Evolutionary conservation across 2,888 invertebrate species (phyloP), one percentile per base, ranked within the genome.

Genomic region (Coelopa pilipes): DNA sequence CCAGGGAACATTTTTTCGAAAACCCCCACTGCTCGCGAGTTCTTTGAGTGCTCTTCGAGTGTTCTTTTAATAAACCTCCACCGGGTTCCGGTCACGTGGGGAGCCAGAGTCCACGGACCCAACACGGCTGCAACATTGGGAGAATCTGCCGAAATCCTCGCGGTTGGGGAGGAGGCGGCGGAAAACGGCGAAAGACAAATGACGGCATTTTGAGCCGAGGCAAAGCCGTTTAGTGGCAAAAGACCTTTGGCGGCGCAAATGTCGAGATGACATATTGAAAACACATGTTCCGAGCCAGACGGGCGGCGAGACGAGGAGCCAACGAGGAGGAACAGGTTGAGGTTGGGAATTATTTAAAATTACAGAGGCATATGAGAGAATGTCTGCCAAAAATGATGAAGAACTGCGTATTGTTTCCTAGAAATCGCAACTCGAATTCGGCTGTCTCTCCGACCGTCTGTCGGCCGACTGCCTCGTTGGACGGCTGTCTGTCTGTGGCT

Each of bases 311-410:
- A 34, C 34, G 7, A 34, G n/a, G n/a, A n/a, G n/a, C n/a, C n/a
- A 21, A 19, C 17, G 21, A 49, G 12, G 46, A 12, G 12, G 47
- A 69, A 59, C 69, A 59, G 46, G 59, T 69, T 59, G 59, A 69
- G 46, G 46, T 57, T 15, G 11, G 17, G 21, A 60, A 60, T 13
- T 19, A 63, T 49, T 24, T 21, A 19, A 62, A 60, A 11, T 21
- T 1, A 7, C 60, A 45, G 47, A 17, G 19, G 49, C 63, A 57
- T 65, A 55, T 34, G 13, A 50, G 34, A 46, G 62, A 70, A 70
- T 50, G 62, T 62, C 65, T 55, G 71, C 71, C 71, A 71, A 71
- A 71, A 71, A 71, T 55, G 55, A 63, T 71, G 71, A 63, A 65
- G 55, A 57, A 45, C 45, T 19, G 71, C 65, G 63, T 71, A 71